Evolutionary conservation across 2,888 invertebrate genomes (phyloP), one percentile per base, ranked within the genome.

Genomic region (Phragmatobia fuliginosa): DNA sequence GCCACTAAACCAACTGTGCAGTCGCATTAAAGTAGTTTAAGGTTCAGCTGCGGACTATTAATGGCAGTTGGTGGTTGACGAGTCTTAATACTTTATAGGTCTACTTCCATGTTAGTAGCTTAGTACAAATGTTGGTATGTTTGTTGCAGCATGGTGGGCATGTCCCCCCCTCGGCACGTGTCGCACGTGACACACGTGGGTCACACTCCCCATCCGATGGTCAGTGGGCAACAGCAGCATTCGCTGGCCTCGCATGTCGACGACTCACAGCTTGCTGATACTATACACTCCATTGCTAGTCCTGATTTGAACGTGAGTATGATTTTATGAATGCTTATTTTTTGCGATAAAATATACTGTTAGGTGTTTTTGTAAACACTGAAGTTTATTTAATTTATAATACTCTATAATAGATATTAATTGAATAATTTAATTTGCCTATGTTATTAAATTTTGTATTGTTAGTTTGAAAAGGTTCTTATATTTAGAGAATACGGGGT

Each of bases 111-210:
- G 2, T 25, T 52, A 14, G 2, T 11, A 10, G 3, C 10, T 52
- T 21, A 21, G 5, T 1, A 1, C 8, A 21, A 1, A 4, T 38
- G 4, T 45, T n/a, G n/a, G 45, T 14, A 14, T 52, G 1, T 62
- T 0, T 66, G 58, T 56, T 80, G 79, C 83, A 96, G 96, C 72
- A 91, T 96, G 78, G 94, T 94, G 72, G 93, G 95, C 1, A 88
- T 95, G 84, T 96, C 96, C 0, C 96, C 96, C 2, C 96, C 96
- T 10, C 95, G 96, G 64, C 92, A 95, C 66, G 84, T 94, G 58
- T 77, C 56, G 0, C 56, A 49, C n/a, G 49, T n/a, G 8, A 10
- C n/a, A 7, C 49, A 49, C n/a, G n/a, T n/a, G 49, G n/a, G 49
- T 10, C 49, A 56, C 56, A 16, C 83, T 31, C 75, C 87, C 3